phyloP scores from a whole-genome alignment of 2,113 vertebrate genomes.

The Rutilus rutilus region DNA sequence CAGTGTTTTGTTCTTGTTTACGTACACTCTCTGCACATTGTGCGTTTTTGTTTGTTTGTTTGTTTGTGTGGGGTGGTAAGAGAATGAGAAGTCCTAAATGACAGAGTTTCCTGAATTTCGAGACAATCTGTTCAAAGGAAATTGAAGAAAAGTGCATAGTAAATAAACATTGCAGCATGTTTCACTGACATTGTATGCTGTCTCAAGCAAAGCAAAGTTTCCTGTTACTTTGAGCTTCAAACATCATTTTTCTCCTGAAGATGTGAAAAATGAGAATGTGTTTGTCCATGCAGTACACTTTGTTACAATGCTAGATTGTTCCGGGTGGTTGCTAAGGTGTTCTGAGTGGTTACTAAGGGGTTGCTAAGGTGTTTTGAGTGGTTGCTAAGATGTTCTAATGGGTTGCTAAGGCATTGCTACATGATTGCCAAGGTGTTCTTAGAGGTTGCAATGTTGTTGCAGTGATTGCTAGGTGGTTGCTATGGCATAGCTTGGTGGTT shows the following conservation, averaged over 20 bases:
- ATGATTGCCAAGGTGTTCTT: too few species aligned
- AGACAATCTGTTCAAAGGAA: slow-evolving; percentile 33
- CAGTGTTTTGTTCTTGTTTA: neutral
- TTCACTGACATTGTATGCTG: neutral
- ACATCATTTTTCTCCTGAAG: neutral
- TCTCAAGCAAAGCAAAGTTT: neutral
- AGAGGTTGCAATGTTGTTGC: too few species aligned
- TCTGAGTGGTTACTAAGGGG: neutral
- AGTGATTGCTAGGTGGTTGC: too few species aligned
- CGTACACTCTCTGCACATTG: neutral
- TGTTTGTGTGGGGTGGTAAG: neutral
- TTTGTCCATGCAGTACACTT: neutral
- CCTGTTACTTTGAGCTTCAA: neutral
- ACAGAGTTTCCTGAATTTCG: slow-evolving; percentile 39
- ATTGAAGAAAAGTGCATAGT: slow-evolving; percentile 6
- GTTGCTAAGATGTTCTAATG: neutral
- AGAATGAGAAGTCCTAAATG: slow-evolving; percentile 38
- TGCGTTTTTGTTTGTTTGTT: slow-evolving; percentile 30
- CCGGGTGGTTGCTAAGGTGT: neutral
- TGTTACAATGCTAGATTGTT: neutral
- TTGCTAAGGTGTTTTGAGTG: neutral
- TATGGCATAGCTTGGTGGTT: too few species aligned
- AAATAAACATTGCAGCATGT: slow-evolving; percentile 21
- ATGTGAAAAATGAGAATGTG: neutral
- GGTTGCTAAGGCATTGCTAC: neutral